phyloP scores from a whole-genome alignment of 1,140 invertebrate species.

The Penaeus vannamei region DNA sequence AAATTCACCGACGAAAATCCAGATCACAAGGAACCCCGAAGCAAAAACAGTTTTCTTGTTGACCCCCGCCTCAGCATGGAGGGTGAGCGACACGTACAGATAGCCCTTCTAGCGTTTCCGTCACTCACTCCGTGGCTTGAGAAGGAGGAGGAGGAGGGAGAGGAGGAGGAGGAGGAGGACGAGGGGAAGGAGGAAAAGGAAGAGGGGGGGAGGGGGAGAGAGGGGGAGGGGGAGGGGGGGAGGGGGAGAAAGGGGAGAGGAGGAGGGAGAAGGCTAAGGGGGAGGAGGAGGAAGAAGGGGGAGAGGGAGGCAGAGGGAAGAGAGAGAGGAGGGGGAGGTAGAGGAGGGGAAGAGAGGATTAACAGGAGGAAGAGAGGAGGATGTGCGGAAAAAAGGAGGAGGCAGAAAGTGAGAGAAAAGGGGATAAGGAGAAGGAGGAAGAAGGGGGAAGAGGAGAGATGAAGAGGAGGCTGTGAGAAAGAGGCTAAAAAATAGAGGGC shows the following conservation, averaged over 20 bases:
- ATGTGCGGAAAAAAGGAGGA: too few species aligned
- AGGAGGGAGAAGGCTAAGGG: too few species aligned
- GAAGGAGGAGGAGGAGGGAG: background rate
- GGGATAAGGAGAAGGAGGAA: too few species aligned
- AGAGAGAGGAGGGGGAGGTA: background rate
- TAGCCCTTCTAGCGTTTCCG: slow-evolving; percentile 63
- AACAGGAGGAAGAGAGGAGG: background rate
- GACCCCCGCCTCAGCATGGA: slow-evolving; percentile 61
- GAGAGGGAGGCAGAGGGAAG: background rate
- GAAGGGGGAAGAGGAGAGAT: too few species aligned
- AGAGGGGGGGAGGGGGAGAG: background rate
- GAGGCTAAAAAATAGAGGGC: too few species aligned
- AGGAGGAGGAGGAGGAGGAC: background rate
- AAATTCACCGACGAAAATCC: slow-evolving; percentile 45
- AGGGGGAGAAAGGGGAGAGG: too few species aligned
- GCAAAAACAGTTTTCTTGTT: slow-evolving; percentile 64
- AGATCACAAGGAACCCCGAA: slow-evolving; percentile 52
- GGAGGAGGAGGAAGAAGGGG: too few species aligned
- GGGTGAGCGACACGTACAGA: slow-evolving; percentile 58
- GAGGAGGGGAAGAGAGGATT: background rate
- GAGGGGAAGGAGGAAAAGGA: background rate
- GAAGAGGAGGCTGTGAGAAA: too few species aligned
- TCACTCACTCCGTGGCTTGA: slow-evolving; percentile 54
- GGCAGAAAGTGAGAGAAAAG: too few species aligned
- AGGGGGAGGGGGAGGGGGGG: background rate